Percentiles rank a stretch among this genome's conserved stretches.
These are phyloP conservation scores for Ectemnius continuus DNA, from an alignment of 2,888 invertebrate genomes.

Conservation along the genomic window DNA sequence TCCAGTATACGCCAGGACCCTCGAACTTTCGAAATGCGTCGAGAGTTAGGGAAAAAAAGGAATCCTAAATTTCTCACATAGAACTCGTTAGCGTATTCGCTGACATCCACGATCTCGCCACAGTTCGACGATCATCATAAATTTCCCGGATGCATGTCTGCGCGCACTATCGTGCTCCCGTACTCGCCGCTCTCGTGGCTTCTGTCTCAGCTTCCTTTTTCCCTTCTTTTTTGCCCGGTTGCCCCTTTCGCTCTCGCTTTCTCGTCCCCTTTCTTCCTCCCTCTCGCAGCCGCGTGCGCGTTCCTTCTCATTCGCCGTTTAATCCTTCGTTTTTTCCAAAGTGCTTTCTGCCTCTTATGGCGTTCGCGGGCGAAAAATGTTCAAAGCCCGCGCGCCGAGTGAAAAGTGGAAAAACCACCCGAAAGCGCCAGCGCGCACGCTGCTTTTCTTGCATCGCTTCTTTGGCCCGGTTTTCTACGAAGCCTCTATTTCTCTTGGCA, in stretches of 20 bases:
- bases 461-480: constrained; percentile 15
- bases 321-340: constrained; percentile 13
- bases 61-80: not conserved
- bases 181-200: constrained; percentile 5
- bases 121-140: constrained; percentile 7
- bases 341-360: constrained; percentile 21
- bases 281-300: not conserved
- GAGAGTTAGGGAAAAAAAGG: too few species aligned
- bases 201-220: not conserved
- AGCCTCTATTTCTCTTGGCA: constrained; percentile 15
- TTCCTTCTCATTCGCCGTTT: constrained; percentile 11
- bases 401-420: constrained; percentile 6
- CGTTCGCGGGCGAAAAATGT: constrained; percentile 3
- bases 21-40: too few species aligned
- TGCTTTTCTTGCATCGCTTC: not conserved
- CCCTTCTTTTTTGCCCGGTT: not conserved
- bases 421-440: constrained; percentile 19
- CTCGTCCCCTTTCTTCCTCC: not conserved
- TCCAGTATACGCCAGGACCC: too few species aligned
- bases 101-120: not conserved
- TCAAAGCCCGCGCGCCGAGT: not conserved
- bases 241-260: constrained; percentile 6
- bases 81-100: not conserved
- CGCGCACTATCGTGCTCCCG: constrained; percentile 8
- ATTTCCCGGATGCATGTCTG: not conserved